These are phyloP conservation scores for Sialis lutaria DNA, from an alignment of 2,888 invertebrate species.

Conservation along the genomic window DNA sequence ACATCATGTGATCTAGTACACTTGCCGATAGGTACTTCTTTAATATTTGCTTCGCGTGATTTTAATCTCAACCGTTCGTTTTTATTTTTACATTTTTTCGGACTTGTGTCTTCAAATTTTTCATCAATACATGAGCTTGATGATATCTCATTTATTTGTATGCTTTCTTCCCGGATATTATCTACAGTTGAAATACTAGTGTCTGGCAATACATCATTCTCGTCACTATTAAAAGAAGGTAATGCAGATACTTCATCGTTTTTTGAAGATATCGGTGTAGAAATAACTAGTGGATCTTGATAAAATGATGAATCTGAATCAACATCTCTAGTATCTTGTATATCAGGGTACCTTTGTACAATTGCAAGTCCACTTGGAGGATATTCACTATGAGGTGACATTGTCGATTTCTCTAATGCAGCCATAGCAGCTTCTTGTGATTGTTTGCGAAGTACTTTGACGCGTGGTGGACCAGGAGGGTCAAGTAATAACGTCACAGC, in stretches of 20 bases:
- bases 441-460: slow-evolving; percentile 31
- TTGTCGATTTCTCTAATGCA: slow-evolving; percentile 12
- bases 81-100: not conserved
- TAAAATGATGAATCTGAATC: not conserved
- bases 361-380: slow-evolving; percentile 31
- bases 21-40: not conserved
- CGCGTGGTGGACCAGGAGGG: slow-evolving; percentile 66
- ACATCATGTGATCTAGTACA: slow-evolving; percentile 3
- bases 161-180: slow-evolving; percentile 15
- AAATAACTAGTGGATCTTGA: not conserved
- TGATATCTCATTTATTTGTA: slow-evolving; percentile 50
- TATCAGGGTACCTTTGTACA: slow-evolving; percentile 25
- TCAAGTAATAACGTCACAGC: slow-evolving; percentile 85
- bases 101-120: not conserved
- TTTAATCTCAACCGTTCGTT: not conserved
- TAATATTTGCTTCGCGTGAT: not conserved
- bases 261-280: not conserved
- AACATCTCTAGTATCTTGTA: not conserved
- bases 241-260: too few species aligned
- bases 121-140: slow-evolving; percentile 34
- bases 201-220: too few species aligned
- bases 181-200: too few species aligned
- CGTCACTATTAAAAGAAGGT: too few species aligned
- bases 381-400: slow-evolving; percentile 13
- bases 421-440: slow-evolving; percentile 6